phyloP scores from a whole-genome alignment of 2,888 invertebrate species.

The Liposcelis brunnea region DNA sequence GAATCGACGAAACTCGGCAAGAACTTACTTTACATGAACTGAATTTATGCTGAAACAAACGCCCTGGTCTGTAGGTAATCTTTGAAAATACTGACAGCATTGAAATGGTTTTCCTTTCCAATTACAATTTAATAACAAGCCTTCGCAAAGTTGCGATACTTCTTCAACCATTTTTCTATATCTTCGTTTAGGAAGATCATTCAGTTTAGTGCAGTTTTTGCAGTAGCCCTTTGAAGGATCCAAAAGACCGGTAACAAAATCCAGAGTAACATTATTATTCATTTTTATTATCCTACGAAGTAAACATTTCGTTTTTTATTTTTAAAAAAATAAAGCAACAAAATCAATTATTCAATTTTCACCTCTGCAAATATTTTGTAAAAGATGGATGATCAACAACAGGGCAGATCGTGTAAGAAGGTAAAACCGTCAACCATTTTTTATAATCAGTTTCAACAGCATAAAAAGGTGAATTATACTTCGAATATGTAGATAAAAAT shows the following conservation, averaged over 20 bases:
- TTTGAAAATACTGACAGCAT: slow-evolving; percentile 1
- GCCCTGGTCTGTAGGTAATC: not conserved
- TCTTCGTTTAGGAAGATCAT: not conserved
- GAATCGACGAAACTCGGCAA: not conserved
- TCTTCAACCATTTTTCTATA: not conserved
- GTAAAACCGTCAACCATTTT: not conserved
- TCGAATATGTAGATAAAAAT: not conserved
- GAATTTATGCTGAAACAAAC: slow-evolving; percentile 3
- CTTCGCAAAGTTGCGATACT: slow-evolving; percentile 1
- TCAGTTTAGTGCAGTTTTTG: not conserved
- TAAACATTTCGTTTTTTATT: too few species aligned
- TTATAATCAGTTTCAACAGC: slow-evolving; percentile 2
- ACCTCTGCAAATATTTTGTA: not conserved
- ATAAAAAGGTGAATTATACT: not conserved
- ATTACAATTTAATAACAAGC: not conserved
- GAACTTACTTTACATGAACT: not conserved
- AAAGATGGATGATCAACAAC: not conserved
- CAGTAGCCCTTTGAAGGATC: not conserved
- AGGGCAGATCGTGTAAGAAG: slow-evolving; percentile 4
- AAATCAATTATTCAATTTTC: not conserved
- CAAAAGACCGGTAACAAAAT: not conserved
- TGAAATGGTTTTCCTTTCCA: not conserved
- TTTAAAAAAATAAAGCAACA: too few species aligned
- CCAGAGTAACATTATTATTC: not conserved
- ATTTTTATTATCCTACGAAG: not conserved